phyloP scores from a whole-genome alignment of 1,140 invertebrate genomes.

The Teleogryllus occipitalis region DNA sequence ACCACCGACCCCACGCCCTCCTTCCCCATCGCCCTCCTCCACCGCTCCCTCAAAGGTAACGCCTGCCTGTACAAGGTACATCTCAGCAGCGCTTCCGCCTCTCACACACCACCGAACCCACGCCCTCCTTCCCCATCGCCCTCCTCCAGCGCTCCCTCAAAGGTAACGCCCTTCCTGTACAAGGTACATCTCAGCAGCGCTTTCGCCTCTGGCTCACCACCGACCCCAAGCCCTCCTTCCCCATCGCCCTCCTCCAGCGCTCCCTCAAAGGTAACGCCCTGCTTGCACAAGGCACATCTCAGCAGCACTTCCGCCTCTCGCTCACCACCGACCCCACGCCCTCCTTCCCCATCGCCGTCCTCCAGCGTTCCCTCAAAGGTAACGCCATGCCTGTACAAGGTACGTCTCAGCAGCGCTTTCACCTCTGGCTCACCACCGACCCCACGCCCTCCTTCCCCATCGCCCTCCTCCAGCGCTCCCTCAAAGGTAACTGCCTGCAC shows the following conservation, averaged over 20 bases:
- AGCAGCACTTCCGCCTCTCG: slow-evolving; percentile 87
- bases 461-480: slow-evolving; percentile 73
- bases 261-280: too few relatives aligned
- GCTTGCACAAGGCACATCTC: too few relatives aligned
- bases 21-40: slow-evolving; percentile 83
- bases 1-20: slow-evolving; percentile 76
- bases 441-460: slow-evolving; percentile 77
- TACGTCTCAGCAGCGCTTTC: slow-evolving; percentile 79
- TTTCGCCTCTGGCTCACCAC: slow-evolving; percentile 90
- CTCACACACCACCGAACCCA: slow-evolving; percentile 85
- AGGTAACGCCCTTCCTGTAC: too few relatives aligned
- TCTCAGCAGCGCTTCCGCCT: slow-evolving; percentile 84
- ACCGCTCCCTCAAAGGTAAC: slow-evolving; percentile 79
- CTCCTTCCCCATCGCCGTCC: slow-evolving; percentile 77
- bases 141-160: slow-evolving; percentile 78
- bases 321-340: slow-evolving; percentile 79
- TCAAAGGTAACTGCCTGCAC: too few relatives aligned
- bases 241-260: slow-evolving; percentile 78
- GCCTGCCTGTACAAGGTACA: too few relatives aligned
- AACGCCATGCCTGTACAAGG: too few relatives aligned
- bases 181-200: slow-evolving; percentile 77
- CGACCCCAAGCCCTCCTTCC: slow-evolving; percentile 73
- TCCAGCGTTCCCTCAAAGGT: slow-evolving; percentile 78
- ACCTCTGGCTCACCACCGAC: slow-evolving; percentile 88
- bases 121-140: slow-evolving; percentile 75